phyloP scores from a whole-genome alignment of 92 coral and sea anemone genomes.

The Phenganax stokvisi region DNA sequence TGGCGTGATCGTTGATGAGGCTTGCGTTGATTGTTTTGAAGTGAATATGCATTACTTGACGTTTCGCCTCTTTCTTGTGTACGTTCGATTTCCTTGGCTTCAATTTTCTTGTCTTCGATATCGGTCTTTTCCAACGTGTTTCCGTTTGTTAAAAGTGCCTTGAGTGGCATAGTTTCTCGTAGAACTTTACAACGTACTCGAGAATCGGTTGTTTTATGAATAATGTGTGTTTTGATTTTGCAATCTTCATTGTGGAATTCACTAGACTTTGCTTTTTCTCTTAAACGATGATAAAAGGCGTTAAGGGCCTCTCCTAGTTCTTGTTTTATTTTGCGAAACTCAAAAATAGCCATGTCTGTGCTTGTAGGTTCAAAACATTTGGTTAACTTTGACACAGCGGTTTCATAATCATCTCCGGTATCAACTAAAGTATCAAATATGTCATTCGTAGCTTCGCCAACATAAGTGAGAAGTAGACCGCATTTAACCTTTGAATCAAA shows the following conservation, averaged over 20 bases:
- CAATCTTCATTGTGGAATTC: conserved; percentile 31
- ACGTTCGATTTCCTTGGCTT: conserved; percentile 6
- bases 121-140: conserved; percentile 21
- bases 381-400: conserved; percentile 29
- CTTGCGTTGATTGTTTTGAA: background rate
- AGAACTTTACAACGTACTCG: conserved; percentile 39
- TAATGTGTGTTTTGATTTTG: conserved; percentile 47
- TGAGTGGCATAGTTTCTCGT: conserved; percentile 38
- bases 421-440: conserved; percentile 41
- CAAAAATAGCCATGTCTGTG: conserved; percentile 42
- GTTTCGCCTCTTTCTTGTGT: background rate
- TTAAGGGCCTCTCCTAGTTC: background rate
- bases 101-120: conserved; percentile 2
- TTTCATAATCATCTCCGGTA: conserved; percentile 31
- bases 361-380: conserved; percentile 18
- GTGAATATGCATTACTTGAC: conserved; percentile 8
- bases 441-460: conserved; percentile 48
- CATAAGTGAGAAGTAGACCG: conserved; percentile 53
- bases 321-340: conserved; percentile 37
- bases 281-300: conserved; percentile 26
- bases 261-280: conserved; percentile 33
- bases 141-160: background rate
- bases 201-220: conserved; percentile 41
- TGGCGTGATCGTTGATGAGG: background rate
- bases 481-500: conserved; percentile 43